These are phyloP conservation scores for Euura lappo DNA, from an alignment of 1,140 invertebrate genomes.

Conservation along the genomic window DNA sequence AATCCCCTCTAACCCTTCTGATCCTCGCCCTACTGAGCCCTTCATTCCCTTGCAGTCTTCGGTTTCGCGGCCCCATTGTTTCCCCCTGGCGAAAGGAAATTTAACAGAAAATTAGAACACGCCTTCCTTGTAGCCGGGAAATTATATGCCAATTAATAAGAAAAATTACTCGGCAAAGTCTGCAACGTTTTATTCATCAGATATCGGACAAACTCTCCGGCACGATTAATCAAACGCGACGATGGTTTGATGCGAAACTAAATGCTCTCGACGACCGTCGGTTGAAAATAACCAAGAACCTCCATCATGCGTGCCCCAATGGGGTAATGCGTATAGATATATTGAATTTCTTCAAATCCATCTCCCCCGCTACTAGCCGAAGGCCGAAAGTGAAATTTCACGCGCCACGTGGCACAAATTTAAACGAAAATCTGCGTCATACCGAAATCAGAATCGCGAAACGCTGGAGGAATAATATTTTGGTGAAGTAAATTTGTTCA, in stretches of 20 bases:
- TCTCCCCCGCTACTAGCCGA: not conserved
- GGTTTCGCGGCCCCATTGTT: slow-evolving; percentile 14
- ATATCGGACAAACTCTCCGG: not conserved
- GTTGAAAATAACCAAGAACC: no score
- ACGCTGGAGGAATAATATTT: not conserved
- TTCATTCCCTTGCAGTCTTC: slow-evolving; percentile 14
- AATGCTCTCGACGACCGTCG: no score
- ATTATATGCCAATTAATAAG: slow-evolving; percentile 39
- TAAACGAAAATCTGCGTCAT: not conserved
- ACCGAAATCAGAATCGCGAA: not conserved
- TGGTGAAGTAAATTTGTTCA: not conserved
- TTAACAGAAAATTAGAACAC: slow-evolving; percentile 47
- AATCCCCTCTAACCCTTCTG: slow-evolving; percentile 30
- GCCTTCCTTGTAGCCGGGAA: slow-evolving; percentile 16
- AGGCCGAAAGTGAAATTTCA: not conserved
- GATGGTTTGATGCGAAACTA: no score
- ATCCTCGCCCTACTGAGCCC: slow-evolving; percentile 24
- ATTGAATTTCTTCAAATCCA: no score
- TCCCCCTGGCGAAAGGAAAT: slow-evolving; percentile 32
- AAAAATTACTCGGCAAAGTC: slow-evolving; percentile 13
- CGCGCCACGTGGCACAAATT: not conserved
- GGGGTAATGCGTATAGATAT: no score
- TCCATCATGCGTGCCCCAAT: no score
- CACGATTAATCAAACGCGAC: no score
- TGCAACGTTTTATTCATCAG: not conserved